Evolutionary conservation across 2,797 vertebrate genomes (phyloP), one percentile per base, ranked within the genome.

Genomic region (Masticophis lateralis): DNA sequence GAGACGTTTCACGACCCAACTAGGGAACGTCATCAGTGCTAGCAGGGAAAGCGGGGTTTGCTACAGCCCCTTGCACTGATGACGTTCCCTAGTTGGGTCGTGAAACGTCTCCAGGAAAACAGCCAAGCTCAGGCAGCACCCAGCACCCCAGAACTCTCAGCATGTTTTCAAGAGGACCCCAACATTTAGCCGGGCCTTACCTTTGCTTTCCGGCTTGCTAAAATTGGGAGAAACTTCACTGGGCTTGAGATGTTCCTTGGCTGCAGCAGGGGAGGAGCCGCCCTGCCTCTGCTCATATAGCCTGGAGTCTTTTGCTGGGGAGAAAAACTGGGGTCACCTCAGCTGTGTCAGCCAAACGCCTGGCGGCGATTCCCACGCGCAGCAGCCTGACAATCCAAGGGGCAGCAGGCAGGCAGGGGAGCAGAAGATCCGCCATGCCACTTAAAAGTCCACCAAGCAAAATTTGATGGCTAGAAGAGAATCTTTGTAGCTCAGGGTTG

Each of bases 281-380:
- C 98, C 99, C 97, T 99, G 99, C 97, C 99, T 98, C 61, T 98
- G 98, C 97, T 99, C 99, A 96, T 99, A 99, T 96, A 99, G 98
- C 95, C 98, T 98, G 94, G 98, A 98, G 96, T 99, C 99, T 98
- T 99, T 99, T 95, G 98, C 99, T 99, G 91, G 51, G 96, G 89
- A 97, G 56, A 53, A 22, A 63, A 89, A 53, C 2, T 32, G 28
- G 61, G 1, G 22, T 3, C 47, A 11, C 3, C 22, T 87, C 13
- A 63, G 51, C 5, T 0, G 13, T 2, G 12, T 1, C 5, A n/a
- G 25, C 10, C 27, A 28, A 83, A 8, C 10, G 8, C 32, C 57
- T 10, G 18, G 8, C 13, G 13, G 74, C 43, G 2, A 1, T n/a
- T 86, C 63, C 47, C 37, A 8, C 2, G 1, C 3, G 3, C 4